Percentiles rank a stretch among this genome's conserved stretches.
phyloP scores from a whole-genome alignment of 2,113 vertebrate genomes.

The Bubalus kerabau region DNA sequence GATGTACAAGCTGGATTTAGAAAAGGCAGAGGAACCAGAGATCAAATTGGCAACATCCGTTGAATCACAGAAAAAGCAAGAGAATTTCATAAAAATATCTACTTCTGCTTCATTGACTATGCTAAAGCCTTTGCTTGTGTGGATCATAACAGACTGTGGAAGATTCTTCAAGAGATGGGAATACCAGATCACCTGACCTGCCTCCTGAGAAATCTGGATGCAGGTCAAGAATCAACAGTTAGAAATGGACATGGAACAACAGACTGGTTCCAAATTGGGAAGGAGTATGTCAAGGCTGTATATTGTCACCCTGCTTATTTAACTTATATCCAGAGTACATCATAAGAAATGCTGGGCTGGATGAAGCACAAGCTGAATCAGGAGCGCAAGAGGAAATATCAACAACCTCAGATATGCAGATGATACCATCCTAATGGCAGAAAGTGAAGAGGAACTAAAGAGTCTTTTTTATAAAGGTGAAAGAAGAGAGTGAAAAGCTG shows the following conservation, averaged over 20 bases:
- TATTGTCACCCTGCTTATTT: not conserved
- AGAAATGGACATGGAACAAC: not conserved
- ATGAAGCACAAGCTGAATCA: not conserved
- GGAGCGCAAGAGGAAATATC: not conserved
- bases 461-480: not conserved
- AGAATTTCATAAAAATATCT: not conserved
- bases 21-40: not conserved
- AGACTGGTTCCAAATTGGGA: not conserved
- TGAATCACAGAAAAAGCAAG: not conserved
- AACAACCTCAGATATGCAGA: not conserved
- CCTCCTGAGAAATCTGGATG: not conserved
- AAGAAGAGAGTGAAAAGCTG: not conserved
- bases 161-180: not conserved
- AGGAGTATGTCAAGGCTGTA: not conserved
- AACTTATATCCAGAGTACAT: not conserved
- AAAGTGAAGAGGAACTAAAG: not conserved
- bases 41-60: not conserved
- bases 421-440: not conserved
- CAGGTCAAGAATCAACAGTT: not conserved
- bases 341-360: not conserved
- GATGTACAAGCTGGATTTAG: not conserved
- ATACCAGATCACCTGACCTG: not conserved
- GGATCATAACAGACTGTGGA: not conserved
- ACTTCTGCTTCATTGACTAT: not conserved
- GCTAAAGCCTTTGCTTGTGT: not conserved